Evolutionary conservation across 2,113 vertebrate genomes (phyloP).

Genomic region (Isurus oxyrinchus): DNA sequence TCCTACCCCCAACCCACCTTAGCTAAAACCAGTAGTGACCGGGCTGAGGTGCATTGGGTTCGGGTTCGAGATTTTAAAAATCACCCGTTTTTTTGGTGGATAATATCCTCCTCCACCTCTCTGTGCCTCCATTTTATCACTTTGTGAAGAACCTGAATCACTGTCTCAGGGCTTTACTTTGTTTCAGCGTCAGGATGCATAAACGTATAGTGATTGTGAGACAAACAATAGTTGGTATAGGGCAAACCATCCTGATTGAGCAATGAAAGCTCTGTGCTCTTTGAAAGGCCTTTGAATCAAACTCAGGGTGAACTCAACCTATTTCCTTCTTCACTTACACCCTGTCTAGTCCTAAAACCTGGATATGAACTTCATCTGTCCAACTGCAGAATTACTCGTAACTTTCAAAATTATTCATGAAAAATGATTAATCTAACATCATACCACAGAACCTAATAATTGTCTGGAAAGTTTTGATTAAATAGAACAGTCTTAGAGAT

Average conservation of each 20-base stretch:
- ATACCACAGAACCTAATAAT: background rate
- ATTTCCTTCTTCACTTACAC: background rate
- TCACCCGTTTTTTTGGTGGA: background rate
- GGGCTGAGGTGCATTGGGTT: background rate
- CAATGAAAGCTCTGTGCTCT: background rate
- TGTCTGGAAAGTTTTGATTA: background rate
- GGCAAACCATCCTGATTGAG: background rate
- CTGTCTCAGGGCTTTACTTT: background rate
- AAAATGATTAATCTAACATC: background rate
- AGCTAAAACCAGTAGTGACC: background rate
- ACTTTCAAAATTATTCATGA: background rate
- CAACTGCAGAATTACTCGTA: background rate
- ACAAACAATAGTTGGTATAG: background rate
- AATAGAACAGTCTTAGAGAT: background rate
- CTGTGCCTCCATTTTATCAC: background rate
- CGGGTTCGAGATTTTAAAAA: background rate
- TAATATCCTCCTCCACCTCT: background rate
- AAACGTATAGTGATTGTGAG: background rate
- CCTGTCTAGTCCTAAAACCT: background rate
- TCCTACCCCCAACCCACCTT: background rate
- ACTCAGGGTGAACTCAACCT: background rate
- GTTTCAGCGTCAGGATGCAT: background rate
- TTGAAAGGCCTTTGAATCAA: background rate
- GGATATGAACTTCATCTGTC: background rate
- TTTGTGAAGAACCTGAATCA: background rate